Evolutionary conservation across 2,113 vertebrate species (phyloP).

Genomic region (Poeciliopsis retropinna): DNA sequence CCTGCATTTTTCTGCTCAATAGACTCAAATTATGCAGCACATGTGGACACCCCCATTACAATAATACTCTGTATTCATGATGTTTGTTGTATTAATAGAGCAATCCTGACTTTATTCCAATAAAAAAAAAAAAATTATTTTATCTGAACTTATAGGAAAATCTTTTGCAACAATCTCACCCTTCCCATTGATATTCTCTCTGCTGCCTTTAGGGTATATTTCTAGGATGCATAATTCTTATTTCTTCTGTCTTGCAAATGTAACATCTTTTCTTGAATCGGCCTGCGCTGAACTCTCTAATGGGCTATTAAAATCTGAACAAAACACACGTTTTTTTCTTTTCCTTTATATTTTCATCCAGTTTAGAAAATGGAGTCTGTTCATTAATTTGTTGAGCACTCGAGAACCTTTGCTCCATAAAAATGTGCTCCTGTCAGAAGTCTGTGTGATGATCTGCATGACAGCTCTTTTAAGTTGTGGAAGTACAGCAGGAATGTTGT

Average conservation of each 20-base stretch:
- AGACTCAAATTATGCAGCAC: too few relatives aligned
- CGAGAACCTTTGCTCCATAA: neutral
- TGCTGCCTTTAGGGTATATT: neutral
- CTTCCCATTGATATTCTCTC: neutral
- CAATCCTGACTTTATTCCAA: neutral
- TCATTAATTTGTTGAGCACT: neutral
- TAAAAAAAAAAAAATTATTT: too few relatives aligned
- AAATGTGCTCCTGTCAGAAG: neutral
- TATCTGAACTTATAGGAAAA: neutral
- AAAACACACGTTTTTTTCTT: neutral
- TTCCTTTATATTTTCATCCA: neutral
- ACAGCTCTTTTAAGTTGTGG: neutral
- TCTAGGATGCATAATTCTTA: neutral
- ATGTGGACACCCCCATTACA: too few relatives aligned
- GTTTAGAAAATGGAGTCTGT: neutral
- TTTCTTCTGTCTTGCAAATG: neutral
- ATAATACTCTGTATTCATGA: too few relatives aligned
- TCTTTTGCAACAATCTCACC: neutral
- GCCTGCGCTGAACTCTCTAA: neutral
- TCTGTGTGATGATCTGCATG: neutral
- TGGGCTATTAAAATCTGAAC: neutral
- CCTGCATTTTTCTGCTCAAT: too few relatives aligned
- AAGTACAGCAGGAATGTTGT: neutral
- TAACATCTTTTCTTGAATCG: neutral
- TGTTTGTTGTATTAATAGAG: too few relatives aligned